phyloP scores from a whole-genome alignment of 2,888 invertebrate species.

The Phengaris arion region DNA sequence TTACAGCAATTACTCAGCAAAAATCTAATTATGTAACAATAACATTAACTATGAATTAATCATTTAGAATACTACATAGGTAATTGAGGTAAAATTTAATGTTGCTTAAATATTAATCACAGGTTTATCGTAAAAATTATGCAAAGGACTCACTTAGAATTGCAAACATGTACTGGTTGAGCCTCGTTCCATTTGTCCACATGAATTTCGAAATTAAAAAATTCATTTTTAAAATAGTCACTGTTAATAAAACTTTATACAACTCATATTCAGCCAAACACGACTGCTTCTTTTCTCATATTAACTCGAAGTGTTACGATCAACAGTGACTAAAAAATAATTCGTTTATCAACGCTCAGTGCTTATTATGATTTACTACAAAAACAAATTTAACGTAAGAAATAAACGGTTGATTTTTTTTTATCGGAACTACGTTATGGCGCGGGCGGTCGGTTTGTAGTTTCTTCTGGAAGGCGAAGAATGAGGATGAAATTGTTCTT shows the following conservation, averaged over 20 bases:
- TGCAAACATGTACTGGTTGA: slow-evolving; percentile 71
- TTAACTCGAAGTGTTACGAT: slow-evolving; percentile 44
- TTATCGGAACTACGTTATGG: no score
- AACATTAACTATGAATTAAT: background rate
- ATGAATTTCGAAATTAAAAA: slow-evolving; percentile 61
- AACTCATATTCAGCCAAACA: slow-evolving; percentile 46
- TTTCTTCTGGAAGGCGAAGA: background rate
- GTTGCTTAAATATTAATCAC: background rate
- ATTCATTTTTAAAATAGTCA: slow-evolving; percentile 55
- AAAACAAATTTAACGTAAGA: slow-evolving; percentile 23
- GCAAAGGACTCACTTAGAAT: slow-evolving; percentile 60
- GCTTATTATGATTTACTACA: slow-evolving; percentile 29
- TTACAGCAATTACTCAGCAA: background rate
- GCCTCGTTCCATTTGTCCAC: slow-evolving; percentile 66
- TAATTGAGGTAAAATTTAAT: background rate
- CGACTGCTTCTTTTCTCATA: slow-evolving; percentile 50
- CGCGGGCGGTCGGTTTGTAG: background rate
- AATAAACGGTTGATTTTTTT: slow-evolving; percentile 7
- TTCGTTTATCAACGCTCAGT: slow-evolving; percentile 42
- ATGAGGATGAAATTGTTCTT: background rate
- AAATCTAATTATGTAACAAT: background rate
- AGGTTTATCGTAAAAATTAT: background rate
- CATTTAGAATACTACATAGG: background rate
- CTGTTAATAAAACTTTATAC: slow-evolving; percentile 31
- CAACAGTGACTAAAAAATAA: slow-evolving; percentile 42